Conservation (phyloP, 2,888 invertebrate species). For the Microplitis deprimator region DNA sequence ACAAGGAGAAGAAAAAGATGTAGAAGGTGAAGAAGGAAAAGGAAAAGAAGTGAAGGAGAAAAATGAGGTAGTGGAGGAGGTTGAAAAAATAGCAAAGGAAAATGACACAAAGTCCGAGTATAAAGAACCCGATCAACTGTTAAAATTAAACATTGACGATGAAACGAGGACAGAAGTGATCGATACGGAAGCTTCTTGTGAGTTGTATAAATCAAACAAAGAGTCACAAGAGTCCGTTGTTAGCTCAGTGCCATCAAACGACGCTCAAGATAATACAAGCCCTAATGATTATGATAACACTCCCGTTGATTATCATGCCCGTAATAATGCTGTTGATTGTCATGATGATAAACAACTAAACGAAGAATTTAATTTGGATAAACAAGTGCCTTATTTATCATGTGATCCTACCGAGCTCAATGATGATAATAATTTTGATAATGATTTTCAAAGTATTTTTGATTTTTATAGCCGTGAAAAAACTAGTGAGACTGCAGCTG, state of each 20-base stretch:
- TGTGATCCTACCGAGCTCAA: neutral
- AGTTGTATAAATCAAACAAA: neutral
- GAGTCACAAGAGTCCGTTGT: neutral
- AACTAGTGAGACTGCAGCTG: neutral
- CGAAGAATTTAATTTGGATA: neutral
- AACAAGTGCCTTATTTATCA: neutral
- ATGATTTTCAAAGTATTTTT: neutral
- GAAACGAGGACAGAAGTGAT: slow-evolving; percentile 9
- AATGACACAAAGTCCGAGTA: slow-evolving; percentile 1
- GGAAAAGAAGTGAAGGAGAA: neutral
- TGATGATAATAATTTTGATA: neutral
- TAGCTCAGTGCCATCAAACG: neutral
- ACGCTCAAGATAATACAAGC: neutral
- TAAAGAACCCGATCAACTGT: slow-evolving; percentile 16
- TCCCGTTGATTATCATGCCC: neutral
- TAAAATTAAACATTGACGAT: slow-evolving; percentile 12
- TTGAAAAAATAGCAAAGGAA: neutral
- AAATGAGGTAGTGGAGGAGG: neutral
- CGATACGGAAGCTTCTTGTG: neutral
- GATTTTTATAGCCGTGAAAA: neutral
- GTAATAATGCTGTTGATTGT: neutral
- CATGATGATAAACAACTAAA: neutral
- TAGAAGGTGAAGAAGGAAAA: neutral
- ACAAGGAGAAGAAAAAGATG: neutral
- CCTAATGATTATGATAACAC: neutral